Evolutionary conservation across 2,888 invertebrate species (phyloP).

Genomic region (Amblyjoppa proteus): DNA sequence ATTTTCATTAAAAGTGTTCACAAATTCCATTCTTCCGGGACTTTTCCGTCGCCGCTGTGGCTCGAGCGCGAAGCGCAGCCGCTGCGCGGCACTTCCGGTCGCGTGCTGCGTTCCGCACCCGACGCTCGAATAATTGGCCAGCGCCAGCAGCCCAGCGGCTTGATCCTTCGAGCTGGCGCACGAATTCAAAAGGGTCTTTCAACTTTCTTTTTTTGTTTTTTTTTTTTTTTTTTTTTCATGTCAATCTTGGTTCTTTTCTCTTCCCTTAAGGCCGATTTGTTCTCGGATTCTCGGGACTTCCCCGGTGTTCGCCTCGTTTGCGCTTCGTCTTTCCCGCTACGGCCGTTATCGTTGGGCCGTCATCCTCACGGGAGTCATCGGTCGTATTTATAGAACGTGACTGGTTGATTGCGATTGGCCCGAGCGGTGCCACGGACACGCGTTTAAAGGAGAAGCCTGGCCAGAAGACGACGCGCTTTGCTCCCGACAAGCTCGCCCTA

Average conservation of each 20-base stretch:
- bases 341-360: conserved; percentile 66
- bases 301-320: not conserved
- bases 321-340: conserved; percentile 20
- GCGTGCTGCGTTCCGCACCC: conserved; percentile 52
- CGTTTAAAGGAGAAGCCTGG: not conserved
- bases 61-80: not conserved
- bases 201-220: conserved; percentile 3
- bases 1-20: not conserved
- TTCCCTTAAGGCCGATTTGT: not conserved
- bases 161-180: not conserved
- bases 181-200: conserved; percentile 5
- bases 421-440: conserved; percentile 11
- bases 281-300: not conserved
- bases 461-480: conserved; percentile 44
- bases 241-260: not conserved
- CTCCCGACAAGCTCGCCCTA: conserved; percentile 67
- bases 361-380: conserved; percentile 75
- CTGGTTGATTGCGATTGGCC: conserved; percentile 73
- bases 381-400: conserved; percentile 80
- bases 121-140: conserved; percentile 42
- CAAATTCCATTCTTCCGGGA: not conserved
- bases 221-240: conserved; percentile 1
- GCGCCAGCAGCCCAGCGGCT: not conserved
- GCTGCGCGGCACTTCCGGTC: conserved; percentile 30
- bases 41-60: not conserved